These are phyloP conservation scores for Acrobasis suavella DNA, from an alignment of 2,888 invertebrate species.

Conservation along the genomic window DNA sequence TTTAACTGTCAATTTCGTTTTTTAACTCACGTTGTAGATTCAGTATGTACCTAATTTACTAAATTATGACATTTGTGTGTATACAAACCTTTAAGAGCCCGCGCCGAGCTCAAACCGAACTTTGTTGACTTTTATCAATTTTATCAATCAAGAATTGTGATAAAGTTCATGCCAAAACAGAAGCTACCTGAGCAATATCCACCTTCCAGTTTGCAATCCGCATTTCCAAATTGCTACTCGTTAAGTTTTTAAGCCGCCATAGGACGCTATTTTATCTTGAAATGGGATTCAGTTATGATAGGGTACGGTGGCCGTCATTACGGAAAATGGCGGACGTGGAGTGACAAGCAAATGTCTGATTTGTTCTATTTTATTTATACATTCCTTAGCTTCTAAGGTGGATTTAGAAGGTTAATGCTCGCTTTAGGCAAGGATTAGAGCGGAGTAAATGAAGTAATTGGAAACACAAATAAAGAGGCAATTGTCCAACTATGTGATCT, in stretches of 20 bases:
- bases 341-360: neutral
- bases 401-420: neutral
- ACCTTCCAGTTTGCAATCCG: slow-evolving; percentile 10
- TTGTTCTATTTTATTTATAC: neutral
- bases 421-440: too few relatives aligned
- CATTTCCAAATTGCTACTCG: slow-evolving; percentile 20
- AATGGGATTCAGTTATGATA: slow-evolving; percentile 42
- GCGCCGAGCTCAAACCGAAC: too few relatives aligned
- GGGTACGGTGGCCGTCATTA: slow-evolving; percentile 3
- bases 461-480: too few relatives aligned
- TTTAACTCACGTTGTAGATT: too few relatives aligned
- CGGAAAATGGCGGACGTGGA: neutral
- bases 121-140: too few relatives aligned
- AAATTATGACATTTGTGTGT: too few relatives aligned
- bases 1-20: too few relatives aligned
- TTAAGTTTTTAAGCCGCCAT: slow-evolving; percentile 17
- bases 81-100: too few relatives aligned
- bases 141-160: too few relatives aligned
- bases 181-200: neutral
- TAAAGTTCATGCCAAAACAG: neutral
- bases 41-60: too few relatives aligned
- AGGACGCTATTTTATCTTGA: slow-evolving; percentile 32
- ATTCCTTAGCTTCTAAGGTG: neutral
- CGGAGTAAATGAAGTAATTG: too few relatives aligned
- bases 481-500: too few relatives aligned